Base-by-base conservation (phyloP, 1,140 invertebrate species). In the Procambarus virginalis region DNA sequence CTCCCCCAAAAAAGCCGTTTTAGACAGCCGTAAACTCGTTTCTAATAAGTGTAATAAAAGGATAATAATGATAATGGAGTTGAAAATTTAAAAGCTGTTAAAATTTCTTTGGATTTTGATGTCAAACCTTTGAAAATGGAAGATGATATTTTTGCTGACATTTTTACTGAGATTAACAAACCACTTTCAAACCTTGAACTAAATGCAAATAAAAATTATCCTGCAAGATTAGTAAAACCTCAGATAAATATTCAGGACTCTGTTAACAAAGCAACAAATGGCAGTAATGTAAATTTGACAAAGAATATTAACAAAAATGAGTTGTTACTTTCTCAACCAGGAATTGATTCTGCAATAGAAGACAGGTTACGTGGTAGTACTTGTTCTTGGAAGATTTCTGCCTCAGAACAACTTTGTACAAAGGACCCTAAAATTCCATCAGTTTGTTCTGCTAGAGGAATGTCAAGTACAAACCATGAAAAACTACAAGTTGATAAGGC, bases 61-160 rank as follows among this genome's bases (percentile, higher is more conserved):
- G 9, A 8, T 55, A 58, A 58, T 10, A 20, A 48, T 22, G 14
- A 17, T 48, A 2, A 14, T 79, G 73, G 10, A 2, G 12, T 20
- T n/a, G 78, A 81, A 58, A 73, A 85, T 58, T 48, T 86, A 58
- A 86, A 88, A 49, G 34, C 77, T 81, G 82, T 92, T 46, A 82
- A 81, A 48, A 89, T 92, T 76, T 89, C 92, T 17, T 70, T 92
- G 51, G 89, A 84, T 90, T 87, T 92, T 87, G 91, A 92, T 75
- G 78, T 86, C 2, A 92, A 91, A 34, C 60, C 89, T 22, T 73
- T 86, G 89, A 93, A 95, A 68, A 85, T 91, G 78, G 91, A 91
- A 22, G 95, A 96, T 93, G 96, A 97, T 94, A 94, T 97, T 73
- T 97, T 97, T 95, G 95, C 95, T 58, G 96, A 96, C 94, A 93